Evolutionary conservation across 2,888 invertebrate species (phyloP).

Genomic region (Hypomecis atomaria): DNA sequence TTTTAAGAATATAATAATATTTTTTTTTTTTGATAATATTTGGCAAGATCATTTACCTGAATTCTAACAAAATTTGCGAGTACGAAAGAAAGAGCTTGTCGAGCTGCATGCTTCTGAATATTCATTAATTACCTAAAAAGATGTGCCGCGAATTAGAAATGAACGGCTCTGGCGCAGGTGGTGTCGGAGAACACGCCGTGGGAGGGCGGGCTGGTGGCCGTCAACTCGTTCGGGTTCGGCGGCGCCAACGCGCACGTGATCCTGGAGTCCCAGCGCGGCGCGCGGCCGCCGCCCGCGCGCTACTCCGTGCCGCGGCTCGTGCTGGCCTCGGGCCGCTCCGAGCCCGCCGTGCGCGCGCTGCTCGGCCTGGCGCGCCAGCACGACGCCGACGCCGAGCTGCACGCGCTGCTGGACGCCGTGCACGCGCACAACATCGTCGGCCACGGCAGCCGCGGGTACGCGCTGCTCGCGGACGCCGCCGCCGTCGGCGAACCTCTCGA

Average conservation of each 20-base stretch:
- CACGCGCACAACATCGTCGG: slow-evolving; percentile 89
- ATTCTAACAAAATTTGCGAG: no score
- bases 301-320: slow-evolving; percentile 81
- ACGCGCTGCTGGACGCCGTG: slow-evolving; percentile 90
- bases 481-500: slow-evolving; percentile 24
- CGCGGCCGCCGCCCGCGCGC: slow-evolving; percentile 84
- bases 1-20: no score
- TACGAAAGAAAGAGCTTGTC: no score
- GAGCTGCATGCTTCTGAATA: no score
- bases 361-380: slow-evolving; percentile 86
- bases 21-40: no score
- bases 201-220: slow-evolving; percentile 95
- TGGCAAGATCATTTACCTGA: no score
- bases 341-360: slow-evolving; percentile 88
- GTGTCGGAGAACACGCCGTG: slow-evolving; percentile 92
- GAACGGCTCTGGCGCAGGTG: slow-evolving; percentile 78
- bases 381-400: slow-evolving; percentile 88
- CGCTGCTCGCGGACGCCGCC: slow-evolving; percentile 81
- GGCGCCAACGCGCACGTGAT: slow-evolving; percentile 98
- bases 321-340: slow-evolving; percentile 93
- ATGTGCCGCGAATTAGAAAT: no score
- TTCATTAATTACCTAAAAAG: no score
- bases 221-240: slow-evolving; percentile 99
- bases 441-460: slow-evolving; percentile 93
- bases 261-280: slow-evolving; percentile 89